These are phyloP conservation scores for Harpagifer antarcticus DNA, from an alignment of 2,797 vertebrate species.

Conservation along the genomic window DNA sequence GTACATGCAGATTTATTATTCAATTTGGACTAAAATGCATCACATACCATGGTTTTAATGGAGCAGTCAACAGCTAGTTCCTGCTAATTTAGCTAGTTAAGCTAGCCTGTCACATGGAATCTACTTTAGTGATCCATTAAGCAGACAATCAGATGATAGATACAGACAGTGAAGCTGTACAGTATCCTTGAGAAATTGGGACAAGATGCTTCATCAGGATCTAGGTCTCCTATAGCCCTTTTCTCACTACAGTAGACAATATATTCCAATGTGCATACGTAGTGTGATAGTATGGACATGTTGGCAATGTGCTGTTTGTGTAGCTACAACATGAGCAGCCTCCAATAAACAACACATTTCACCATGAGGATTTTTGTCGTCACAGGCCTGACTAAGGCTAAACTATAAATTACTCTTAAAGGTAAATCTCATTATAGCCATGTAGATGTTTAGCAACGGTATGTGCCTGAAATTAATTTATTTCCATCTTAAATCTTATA, in stretches of 20 bases:
- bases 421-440: constrained; percentile 16
- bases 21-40: background rate
- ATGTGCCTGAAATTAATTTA: background rate
- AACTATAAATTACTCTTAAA: constrained; percentile 24
- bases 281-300: background rate
- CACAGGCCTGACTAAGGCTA: constrained; percentile 53
- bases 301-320: constrained; percentile 9
- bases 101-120: constrained; percentile 24
- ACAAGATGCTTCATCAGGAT: constrained; percentile 47
- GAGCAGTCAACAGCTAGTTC: constrained; percentile 8
- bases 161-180: constrained; percentile 29
- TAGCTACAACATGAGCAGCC: constrained; percentile 26
- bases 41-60: constrained; percentile 8
- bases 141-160: constrained; percentile 46
- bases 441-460: background rate
- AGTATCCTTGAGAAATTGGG: constrained; percentile 49
- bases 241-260: constrained; percentile 16
- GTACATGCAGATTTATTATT: background rate
- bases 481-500: constrained; percentile 19
- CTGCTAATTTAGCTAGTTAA: background rate
- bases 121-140: constrained; percentile 28
- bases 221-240: constrained; percentile 41
- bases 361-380: constrained; percentile 21
- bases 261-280: constrained; percentile 2
- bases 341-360: constrained; percentile 29